phyloP scores from a whole-genome alignment of 2,888 invertebrate species.

The Polydesmus complanatus region DNA sequence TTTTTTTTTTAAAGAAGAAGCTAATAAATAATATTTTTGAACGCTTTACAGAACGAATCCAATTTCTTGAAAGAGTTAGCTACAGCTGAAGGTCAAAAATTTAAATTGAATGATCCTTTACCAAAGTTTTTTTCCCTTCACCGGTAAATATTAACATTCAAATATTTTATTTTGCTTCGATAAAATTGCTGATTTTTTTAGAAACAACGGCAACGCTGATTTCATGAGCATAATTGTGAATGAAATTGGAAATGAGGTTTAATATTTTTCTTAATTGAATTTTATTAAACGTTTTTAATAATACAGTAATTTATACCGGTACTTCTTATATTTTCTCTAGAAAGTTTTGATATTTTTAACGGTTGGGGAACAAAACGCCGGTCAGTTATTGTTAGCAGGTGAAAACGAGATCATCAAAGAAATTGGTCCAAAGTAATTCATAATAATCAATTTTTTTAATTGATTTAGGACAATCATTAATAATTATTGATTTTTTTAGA shows the following conservation, averaged over 20 bases:
- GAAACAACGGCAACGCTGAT: conserved; percentile 63
- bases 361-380: conserved; percentile 47
- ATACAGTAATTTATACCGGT: neutral
- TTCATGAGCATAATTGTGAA: conserved; percentile 55
- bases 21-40: conserved; percentile 4
- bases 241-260: conserved; percentile 42
- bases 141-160: conserved; percentile 24
- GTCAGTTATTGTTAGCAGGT: conserved; percentile 41
- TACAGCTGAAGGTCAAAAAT: conserved; percentile 47
- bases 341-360: conserved; percentile 51
- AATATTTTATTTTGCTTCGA: neutral
- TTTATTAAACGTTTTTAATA: neutral
- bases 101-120: conserved; percentile 33
- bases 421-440: conserved; percentile 45
- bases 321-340: conserved; percentile 21
- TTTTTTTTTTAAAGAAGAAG: too few species aligned
- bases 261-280: conserved; percentile 5
- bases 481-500: conserved; percentile 29
- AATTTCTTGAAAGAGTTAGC: conserved; percentile 54
- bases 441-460: neutral
- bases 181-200: conserved; percentile 20
- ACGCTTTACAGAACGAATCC: conserved; percentile 39
- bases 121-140: conserved; percentile 23
- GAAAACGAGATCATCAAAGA: conserved; percentile 37
- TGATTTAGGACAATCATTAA: conserved; percentile 11